Conservation (phyloP, 2,888 invertebrate species). For the Caradrina clavipalpis region DNA sequence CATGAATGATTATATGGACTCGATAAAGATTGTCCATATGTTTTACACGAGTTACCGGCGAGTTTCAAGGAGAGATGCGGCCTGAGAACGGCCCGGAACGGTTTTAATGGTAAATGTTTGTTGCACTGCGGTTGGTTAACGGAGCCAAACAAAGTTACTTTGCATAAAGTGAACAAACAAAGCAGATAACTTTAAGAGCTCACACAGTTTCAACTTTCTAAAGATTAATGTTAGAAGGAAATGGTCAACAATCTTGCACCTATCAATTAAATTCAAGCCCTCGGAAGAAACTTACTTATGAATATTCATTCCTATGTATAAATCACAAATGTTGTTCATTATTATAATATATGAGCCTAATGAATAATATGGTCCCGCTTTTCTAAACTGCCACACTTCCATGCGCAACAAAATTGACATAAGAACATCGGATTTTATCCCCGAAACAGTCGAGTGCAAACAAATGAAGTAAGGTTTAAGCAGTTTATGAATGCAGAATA, state of each 20-base stretch:
- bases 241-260: conserved; percentile 5
- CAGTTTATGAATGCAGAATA: not conserved
- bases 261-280: conserved; percentile 10
- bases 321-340: too few species aligned
- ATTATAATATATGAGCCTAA: too few species aligned
- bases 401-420: not conserved
- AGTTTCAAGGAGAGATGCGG: conserved; percentile 38
- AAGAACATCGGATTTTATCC: not conserved
- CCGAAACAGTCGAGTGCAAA: too few species aligned
- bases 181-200: conserved; percentile 60
- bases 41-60: conserved; percentile 48
- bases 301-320: too few species aligned
- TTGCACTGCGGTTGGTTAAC: conserved; percentile 65
- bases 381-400: not conserved
- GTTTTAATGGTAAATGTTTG: conserved; percentile 58
- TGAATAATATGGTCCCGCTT: not conserved
- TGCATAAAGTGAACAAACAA: conserved; percentile 68
- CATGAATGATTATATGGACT: conserved; percentile 69
- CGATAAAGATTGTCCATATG: conserved; percentile 64
- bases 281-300: not conserved
- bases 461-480: not conserved
- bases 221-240: conserved; percentile 37
- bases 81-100: conserved; percentile 36
- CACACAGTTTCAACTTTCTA: conserved; percentile 42
- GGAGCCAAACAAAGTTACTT: conserved; percentile 67